phyloP scores from a whole-genome alignment of 2,888 invertebrate genomes.

The Steinernema hermaphroditum region DNA sequence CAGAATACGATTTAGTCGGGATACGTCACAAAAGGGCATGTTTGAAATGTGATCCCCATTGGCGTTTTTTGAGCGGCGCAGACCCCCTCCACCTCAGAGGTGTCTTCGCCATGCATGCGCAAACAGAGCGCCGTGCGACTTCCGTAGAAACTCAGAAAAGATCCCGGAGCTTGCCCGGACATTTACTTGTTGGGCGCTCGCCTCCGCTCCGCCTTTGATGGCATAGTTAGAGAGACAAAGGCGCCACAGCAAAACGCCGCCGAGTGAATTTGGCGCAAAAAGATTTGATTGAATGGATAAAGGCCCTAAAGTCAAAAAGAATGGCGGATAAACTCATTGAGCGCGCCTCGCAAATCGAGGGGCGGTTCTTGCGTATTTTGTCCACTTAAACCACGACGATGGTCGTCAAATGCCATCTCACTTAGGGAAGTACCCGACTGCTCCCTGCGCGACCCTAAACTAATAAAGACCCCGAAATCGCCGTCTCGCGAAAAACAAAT shows the following conservation, averaged over 20 bases:
- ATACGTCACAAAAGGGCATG: too few species aligned
- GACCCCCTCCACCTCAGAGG: not conserved
- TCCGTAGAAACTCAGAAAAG: not conserved
- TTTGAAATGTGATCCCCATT: not conserved
- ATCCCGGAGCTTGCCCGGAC: not conserved
- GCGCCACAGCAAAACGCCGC: not conserved
- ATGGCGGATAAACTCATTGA: not conserved
- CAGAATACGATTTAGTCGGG: not conserved
- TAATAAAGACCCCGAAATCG: not conserved
- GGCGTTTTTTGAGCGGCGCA: not conserved
- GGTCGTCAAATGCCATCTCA: not conserved
- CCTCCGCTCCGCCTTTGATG: constrained; percentile 15
- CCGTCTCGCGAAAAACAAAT: not conserved
- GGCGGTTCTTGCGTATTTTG: constrained; percentile 1
- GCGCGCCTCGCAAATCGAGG: constrained; percentile 5
- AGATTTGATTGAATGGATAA: constrained; percentile 26
- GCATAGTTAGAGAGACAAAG: constrained; percentile 24
- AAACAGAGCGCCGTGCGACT: constrained; percentile 1
- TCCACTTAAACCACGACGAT: not conserved
- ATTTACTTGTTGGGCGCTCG: not conserved
- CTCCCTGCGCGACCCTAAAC: constrained; percentile 2
- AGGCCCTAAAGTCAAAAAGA: constrained; percentile 25
- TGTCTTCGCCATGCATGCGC: constrained; percentile 2
- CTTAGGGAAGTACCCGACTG: not conserved
- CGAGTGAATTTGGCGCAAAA: constrained; percentile 22